A percentile compares a stretch with the other conserved stretches of the same genome.
Evolutionary conservation across 2,888 invertebrate species (phyloP).

Genomic region (Orthosia gothica): DNA sequence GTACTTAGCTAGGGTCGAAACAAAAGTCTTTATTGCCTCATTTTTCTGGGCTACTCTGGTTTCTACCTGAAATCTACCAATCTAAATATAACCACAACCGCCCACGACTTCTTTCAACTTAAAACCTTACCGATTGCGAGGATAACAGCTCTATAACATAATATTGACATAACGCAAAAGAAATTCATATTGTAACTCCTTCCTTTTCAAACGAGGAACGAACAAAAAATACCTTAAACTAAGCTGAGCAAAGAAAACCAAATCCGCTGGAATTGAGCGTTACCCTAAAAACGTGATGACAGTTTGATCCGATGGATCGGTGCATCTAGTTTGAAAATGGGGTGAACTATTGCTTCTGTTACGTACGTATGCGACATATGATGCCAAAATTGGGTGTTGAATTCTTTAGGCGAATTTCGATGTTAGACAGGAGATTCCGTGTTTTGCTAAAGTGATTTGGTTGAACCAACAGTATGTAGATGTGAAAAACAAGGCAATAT

Average conservation of each 20-base stretch:
- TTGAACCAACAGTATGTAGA: too few relatives aligned
- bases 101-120: not conserved
- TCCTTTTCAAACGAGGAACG: conserved; percentile 13
- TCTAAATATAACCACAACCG: not conserved
- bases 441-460: too few relatives aligned
- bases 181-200: conserved; percentile 25
- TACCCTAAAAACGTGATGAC: conserved; percentile 59
- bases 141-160: conserved; percentile 7
- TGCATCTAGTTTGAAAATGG: conserved; percentile 42
- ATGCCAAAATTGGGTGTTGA: not conserved
- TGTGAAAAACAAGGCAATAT: too few relatives aligned
- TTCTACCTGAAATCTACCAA: too few relatives aligned
- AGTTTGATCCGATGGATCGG: conserved; percentile 50
- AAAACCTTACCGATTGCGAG: not conserved
- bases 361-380: conserved; percentile 2
- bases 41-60: too few relatives aligned
- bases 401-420: not conserved
- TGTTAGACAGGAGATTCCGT: too few relatives aligned
- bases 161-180: conserved; percentile 21
- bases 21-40: too few relatives aligned
- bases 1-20: too few relatives aligned
- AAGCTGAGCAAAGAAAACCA: conserved; percentile 39
- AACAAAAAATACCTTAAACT: conserved; percentile 42
- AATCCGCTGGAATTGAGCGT: conserved; percentile 53
- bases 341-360: not conserved